Conservation (phyloP, 2,888 invertebrate species). For the Volucella zonaria region DNA sequence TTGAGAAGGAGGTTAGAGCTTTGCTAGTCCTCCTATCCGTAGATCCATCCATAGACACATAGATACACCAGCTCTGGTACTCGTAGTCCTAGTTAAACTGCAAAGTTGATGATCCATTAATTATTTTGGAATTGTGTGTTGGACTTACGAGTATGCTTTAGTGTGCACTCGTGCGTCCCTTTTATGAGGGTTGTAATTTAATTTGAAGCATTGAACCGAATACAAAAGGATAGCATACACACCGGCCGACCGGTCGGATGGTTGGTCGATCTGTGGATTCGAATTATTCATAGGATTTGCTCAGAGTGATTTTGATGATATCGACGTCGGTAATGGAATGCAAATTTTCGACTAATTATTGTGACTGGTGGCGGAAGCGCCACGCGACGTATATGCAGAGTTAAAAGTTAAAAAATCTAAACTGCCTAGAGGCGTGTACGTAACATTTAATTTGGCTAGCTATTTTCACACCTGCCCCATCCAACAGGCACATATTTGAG, state of each 20-base stretch:
- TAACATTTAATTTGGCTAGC: neutral
- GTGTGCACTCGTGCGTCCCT: neutral
- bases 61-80: no score
- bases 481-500: no score
- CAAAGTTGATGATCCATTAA: constrained; percentile 47
- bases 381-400: neutral
- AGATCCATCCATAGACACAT: no score
- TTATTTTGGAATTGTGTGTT: constrained; percentile 42
- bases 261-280: neutral
- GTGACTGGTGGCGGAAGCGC: constrained; percentile 20
- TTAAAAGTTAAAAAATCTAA: constrained; percentile 10
- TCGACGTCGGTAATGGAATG: constrained; percentile 50
- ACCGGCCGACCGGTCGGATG: neutral
- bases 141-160: neutral
- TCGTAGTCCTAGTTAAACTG: neutral
- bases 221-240: neutral
- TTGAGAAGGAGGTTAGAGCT: neutral
- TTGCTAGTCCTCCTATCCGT: no score
- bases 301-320: constrained; percentile 40
- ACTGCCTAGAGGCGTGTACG: neutral
- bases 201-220: constrained; percentile 6
- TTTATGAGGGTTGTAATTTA: constrained; percentile 20
- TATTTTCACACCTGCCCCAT: no score
- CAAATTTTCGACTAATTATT: constrained; percentile 49
- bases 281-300: constrained; percentile 45